These are phyloP conservation scores for Tarsius wallacei DNA, from an alignment of 2,797 vertebrate species.

Conservation along the genomic window DNA sequence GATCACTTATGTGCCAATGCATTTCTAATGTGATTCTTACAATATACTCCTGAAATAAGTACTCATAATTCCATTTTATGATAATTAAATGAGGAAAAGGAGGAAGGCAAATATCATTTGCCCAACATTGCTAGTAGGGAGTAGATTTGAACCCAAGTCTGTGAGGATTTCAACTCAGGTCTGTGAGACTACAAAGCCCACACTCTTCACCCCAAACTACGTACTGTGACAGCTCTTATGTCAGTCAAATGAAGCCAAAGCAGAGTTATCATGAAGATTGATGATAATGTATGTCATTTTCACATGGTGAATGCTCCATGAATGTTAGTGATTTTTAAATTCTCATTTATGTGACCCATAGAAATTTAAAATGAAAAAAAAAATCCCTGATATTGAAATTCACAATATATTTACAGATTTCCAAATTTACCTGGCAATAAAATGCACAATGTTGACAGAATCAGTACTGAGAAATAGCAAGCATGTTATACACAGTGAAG, in stretches of 20 bases:
- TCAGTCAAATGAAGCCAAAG: neutral
- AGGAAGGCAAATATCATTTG: neutral
- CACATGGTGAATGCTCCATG: neutral
- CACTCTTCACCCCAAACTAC: neutral
- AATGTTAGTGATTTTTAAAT: constrained; percentile 5
- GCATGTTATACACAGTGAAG: neutral
- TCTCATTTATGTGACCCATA: neutral
- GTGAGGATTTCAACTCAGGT: neutral
- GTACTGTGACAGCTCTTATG: neutral
- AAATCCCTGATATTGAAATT: neutral
- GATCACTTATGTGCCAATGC: neutral
- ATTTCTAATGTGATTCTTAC: neutral
- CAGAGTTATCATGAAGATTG: neutral
- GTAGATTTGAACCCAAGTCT: neutral
- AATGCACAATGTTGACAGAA: neutral
- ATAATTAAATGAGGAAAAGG: neutral
- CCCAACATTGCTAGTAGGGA: neutral
- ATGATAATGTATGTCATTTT: neutral
- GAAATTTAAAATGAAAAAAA: constrained; percentile 16
- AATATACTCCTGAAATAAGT: neutral
- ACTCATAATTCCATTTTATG: neutral
- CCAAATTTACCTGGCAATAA: neutral
- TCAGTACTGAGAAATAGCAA: neutral
- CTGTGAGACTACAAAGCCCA: neutral
- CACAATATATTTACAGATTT: neutral